Conservation (phyloP, 1,140 invertebrate genomes). For the Aphaenogaster ashmeadi region DNA sequence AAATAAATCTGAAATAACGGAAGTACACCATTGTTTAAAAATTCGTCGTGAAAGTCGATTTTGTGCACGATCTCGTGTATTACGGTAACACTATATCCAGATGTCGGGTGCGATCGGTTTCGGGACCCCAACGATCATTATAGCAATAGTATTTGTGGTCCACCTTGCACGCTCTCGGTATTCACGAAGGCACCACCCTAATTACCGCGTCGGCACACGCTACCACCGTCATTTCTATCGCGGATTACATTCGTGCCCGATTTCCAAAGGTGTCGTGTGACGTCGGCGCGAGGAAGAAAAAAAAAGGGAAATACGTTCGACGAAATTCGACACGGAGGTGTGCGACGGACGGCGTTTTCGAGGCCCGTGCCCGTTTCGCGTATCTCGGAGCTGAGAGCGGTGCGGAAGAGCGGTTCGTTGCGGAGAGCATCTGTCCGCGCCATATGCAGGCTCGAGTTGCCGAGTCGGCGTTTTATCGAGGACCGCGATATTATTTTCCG, state of each 20-base stretch:
- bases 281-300: conserved; percentile 33
- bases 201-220: conserved; percentile 61
- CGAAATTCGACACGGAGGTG: conserved; percentile 68
- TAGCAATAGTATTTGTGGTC: conserved; percentile 74
- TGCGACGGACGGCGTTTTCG: conserved; percentile 49
- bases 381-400: conserved; percentile 14
- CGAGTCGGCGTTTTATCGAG: conserved; percentile 37
- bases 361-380: conserved; percentile 29
- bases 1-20: background rate
- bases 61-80: background rate
- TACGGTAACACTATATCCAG: conserved; percentile 32
- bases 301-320: conserved; percentile 56
- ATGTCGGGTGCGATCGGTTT: conserved; percentile 40
- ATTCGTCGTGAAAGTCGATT: background rate
- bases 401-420: conserved; percentile 46
- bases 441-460: conserved; percentile 72
- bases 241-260: conserved; percentile 69
- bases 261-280: conserved; percentile 74
- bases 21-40: background rate
- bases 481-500: conserved; percentile 51
- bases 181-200: conserved; percentile 73
- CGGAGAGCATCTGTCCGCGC: conserved; percentile 70
- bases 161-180: conserved; percentile 67
- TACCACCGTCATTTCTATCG: conserved; percentile 60
- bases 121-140: conserved; percentile 50